Base-by-base conservation (phyloP, 2,888 invertebrate genomes). In the Exephanes ischioxanthus region DNA sequence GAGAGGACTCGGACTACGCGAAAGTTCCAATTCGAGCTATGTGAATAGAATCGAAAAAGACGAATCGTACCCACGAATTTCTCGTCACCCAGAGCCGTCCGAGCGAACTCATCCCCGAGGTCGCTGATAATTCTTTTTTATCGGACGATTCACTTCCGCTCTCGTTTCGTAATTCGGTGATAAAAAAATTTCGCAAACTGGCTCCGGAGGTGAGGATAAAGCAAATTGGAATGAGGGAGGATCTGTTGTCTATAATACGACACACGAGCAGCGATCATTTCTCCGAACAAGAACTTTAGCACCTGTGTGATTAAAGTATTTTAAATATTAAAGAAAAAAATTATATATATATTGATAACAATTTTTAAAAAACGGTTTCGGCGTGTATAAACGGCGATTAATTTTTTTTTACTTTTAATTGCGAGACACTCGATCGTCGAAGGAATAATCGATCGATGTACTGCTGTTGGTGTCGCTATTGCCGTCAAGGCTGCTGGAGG, bases 211-310 rank as follows among this genome's bases (percentile, higher is more conserved):
- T 95, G 90, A 94, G 95, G 94, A 95, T 95, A 94, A 96, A 96
- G 95, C 95, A 94, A 91, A 94, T 96, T 96, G 96, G 96, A 95
- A 97, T 97, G 97, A 96, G 97, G 96, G 96, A 96, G 95, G 96
- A 96, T 94, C 94, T 96, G 94, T 95, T 96, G 93, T 95, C 96
- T 92, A 96, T 96, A 92, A 97, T 97, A 94, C 95, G 97, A 93
- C 97, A 97, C 94, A 97, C 97, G 87, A 97, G 97, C 89, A 97
- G 97, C 89, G 97, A 97, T 90, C 97, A 97, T 93, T 97, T 96
- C 94, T 96, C 97, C 95, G 97, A 97, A 96, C 97, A 97, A 95
- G 92, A 93, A 90, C 93, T 93, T 90, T 93, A 93, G 93, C 93
- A 90, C 81, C 72, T 37, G 68, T 51, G 51, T 30, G 48, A 73